phyloP scores from a whole-genome alignment of 2,888 invertebrate species.

The Chymomyza caudatula region DNA sequence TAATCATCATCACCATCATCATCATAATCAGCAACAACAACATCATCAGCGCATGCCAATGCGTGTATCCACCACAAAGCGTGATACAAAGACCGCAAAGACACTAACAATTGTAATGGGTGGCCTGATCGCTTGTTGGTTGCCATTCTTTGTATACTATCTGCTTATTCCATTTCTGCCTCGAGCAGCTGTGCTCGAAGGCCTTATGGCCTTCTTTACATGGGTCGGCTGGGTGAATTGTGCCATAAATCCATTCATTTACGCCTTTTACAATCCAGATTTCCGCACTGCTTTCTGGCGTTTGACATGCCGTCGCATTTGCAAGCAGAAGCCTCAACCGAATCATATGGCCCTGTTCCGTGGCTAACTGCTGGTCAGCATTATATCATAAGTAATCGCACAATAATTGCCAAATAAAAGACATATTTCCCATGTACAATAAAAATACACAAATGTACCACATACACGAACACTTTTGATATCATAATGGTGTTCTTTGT shows the following conservation, averaged over 20 bases:
- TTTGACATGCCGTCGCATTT: slow-evolving; percentile 80
- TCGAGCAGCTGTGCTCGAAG: slow-evolving; percentile 80
- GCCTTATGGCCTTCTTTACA: slow-evolving; percentile 87
- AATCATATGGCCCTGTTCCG: slow-evolving; percentile 74
- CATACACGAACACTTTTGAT: neutral
- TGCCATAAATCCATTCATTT: slow-evolving; percentile 93
- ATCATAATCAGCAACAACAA: slow-evolving; percentile 39
- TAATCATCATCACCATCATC: slow-evolving; percentile 29
- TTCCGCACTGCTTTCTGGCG: slow-evolving; percentile 93
- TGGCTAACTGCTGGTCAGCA: slow-evolving; percentile 39
- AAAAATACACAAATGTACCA: slow-evolving; percentile 26
- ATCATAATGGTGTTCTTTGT: neutral
- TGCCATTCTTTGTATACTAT: slow-evolving; percentile 92
- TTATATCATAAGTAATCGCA: neutral
- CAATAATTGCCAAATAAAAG: slow-evolving; percentile 5
- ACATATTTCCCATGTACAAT: slow-evolving; percentile 1
- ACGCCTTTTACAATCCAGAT: slow-evolving; percentile 92
- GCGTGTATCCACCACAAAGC: slow-evolving; percentile 84
- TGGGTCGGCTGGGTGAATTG: slow-evolving; percentile 95
- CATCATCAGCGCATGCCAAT: slow-evolving; percentile 73
- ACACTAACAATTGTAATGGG: slow-evolving; percentile 93
- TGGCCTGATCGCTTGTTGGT: slow-evolving; percentile 92
- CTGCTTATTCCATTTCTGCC: slow-evolving; percentile 89
- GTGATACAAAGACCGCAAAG: slow-evolving; percentile 92
- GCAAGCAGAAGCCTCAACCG: slow-evolving; percentile 67